Conservation (phyloP, 2,113 vertebrate species). For the Mystacornis crossleyi region DNA sequence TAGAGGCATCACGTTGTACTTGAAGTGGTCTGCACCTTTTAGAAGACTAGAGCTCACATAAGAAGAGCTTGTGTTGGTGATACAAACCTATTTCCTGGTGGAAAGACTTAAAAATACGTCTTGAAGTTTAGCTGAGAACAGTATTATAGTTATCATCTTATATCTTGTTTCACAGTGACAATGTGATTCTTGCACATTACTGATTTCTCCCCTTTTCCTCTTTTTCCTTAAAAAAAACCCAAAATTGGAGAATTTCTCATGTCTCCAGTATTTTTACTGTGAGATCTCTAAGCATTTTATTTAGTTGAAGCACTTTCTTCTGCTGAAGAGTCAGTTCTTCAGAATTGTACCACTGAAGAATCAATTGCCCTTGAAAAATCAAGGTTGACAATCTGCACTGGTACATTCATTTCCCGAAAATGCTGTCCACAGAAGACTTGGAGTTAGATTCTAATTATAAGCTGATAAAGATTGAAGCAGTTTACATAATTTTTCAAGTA, state of each 20-base stretch:
- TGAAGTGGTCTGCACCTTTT: neutral
- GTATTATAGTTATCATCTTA: neutral
- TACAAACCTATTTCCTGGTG: neutral
- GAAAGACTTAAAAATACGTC: neutral
- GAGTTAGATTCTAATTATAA: neutral
- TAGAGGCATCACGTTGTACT: rapidly evolving
- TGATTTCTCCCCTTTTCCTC: neutral
- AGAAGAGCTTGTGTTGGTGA: neutral
- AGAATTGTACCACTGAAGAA: neutral
- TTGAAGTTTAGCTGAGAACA: neutral
- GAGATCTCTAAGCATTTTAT: neutral
- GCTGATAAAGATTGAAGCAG: neutral
- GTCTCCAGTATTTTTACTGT: neutral
- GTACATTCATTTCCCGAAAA: neutral
- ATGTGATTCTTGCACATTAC: neutral
- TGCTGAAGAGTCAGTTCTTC: neutral
- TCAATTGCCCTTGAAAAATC: neutral
- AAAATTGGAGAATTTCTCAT: neutral
- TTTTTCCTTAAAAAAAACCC: neutral
- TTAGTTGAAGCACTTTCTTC: neutral
- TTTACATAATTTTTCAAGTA: neutral
- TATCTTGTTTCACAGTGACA: neutral
- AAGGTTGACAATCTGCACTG: neutral
- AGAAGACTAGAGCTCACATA: neutral
- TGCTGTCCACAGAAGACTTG: neutral